Base-by-base conservation (phyloP, 2,113 vertebrate genomes). In the Pycnonotus jocosus region DNA sequence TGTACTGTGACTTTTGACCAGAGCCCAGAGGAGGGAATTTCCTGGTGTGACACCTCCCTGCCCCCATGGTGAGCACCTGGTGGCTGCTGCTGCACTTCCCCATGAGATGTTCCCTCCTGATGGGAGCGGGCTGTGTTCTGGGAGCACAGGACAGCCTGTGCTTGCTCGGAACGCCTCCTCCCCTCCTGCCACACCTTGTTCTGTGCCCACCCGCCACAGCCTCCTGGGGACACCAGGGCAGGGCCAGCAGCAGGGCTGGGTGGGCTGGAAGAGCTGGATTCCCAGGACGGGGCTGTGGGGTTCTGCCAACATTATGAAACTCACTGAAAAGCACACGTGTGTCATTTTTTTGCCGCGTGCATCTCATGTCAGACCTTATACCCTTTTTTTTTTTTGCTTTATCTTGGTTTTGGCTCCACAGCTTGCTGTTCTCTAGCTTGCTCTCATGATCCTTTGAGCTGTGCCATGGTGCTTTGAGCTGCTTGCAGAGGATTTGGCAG, bases 381-480 rank as follows among this genome's bases (percentile, higher is more conserved):
- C 18, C 17, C 16, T 21, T 22, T 11, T 11, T 28, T 3, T 33
- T 12, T 15, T 28, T 33, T 17, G 2, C 6, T 48, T 15, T 15
- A 17, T 3, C 33, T 81, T 6, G 2, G 6, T 57, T 89, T 86
- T 88, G 77, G 80, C 81, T 90, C 45, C 22, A 31, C 33, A 44
- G 31, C 28, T 45, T 30, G 50, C 48, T 61, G 53, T 38, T 88
- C 68, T 50, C 54, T 38, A 54, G 72, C 61, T 84, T 69, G 71
- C 42, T 90, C 90, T 92, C 76, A 31, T 78, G 84, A 71, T 93
- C 44, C 81, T 73, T 79, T 90, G 90, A 92, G 86, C 51, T 48
- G 83, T 35, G 33, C 69, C 44, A 19, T 25, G 60, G 62, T 81
- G 77, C 81, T 81, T 27, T 20, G 58, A 76, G 70, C 60, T 72